phyloP scores from a whole-genome alignment of 2,888 invertebrate species.

The Ametastegia equiseti region DNA sequence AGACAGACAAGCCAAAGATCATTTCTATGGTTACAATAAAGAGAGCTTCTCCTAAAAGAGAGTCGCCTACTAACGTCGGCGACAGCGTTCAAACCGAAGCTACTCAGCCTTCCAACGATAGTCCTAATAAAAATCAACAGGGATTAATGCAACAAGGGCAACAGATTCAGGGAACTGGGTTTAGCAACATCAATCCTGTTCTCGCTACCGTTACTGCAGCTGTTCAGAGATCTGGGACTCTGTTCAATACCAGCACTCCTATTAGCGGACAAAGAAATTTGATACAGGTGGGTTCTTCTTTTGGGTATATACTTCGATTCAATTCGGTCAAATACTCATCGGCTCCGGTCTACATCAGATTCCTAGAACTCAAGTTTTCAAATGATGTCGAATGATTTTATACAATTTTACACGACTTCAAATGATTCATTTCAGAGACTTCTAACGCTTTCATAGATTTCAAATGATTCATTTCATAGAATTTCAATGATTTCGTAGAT shows the following conservation, averaged over 20 bases:
- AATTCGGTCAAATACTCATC: background rate
- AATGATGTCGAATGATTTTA: background rate
- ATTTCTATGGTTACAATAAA: conserved; percentile 74
- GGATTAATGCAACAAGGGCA: conserved; percentile 54
- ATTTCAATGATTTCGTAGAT: background rate
- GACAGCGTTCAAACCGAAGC: conserved; percentile 57
- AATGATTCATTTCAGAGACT: background rate
- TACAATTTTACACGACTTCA: background rate
- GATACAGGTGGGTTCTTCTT: conserved; percentile 62
- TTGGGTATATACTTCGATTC: background rate
- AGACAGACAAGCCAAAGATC: conserved; percentile 71
- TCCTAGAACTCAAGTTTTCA: too few relatives aligned
- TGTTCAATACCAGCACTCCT: conserved; percentile 65
- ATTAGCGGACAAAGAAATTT: conserved; percentile 65
- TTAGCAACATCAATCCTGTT: conserved; percentile 71
- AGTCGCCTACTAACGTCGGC: conserved; percentile 58
- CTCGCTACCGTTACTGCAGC: conserved; percentile 73
- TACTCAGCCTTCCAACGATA: conserved; percentile 55
- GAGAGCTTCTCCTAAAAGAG: conserved; percentile 67
- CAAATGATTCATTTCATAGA: background rate
- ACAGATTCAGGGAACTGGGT: conserved; percentile 61
- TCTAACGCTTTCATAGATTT: background rate
- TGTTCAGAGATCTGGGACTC: conserved; percentile 68
- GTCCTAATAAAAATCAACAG: conserved; percentile 62
- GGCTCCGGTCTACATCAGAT: too few relatives aligned